Percentiles rank a stretch among this genome's conserved stretches.
phyloP scores from a whole-genome alignment of 2,888 invertebrate species.

The Pseudococcus longispinus region DNA sequence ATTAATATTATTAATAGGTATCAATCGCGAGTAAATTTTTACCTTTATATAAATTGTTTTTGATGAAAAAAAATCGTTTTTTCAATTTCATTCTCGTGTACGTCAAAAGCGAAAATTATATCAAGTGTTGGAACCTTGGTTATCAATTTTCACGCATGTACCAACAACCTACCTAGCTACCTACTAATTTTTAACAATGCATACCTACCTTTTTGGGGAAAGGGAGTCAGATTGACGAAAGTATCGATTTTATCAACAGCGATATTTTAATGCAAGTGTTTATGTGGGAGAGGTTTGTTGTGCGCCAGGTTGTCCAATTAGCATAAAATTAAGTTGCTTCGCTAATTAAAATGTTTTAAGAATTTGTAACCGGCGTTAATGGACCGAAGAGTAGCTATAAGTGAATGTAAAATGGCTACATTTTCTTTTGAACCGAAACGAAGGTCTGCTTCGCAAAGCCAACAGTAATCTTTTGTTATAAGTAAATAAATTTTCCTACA shows the following conservation, averaged over 20 bases:
- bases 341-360: background rate
- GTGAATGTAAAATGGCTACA: background rate
- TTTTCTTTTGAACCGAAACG: background rate
- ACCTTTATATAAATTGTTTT: constrained; percentile 32
- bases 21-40: constrained; percentile 45
- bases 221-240: background rate
- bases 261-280: background rate
- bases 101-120: constrained; percentile 6
- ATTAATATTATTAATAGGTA: constrained; percentile 44
- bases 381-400: background rate
- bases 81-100: constrained; percentile 10
- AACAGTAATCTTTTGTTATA: background rate
- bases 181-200: background rate
- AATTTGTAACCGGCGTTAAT: background rate
- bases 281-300: background rate
- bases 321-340: background rate
- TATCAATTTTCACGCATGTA: background rate
- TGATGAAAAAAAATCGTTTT: constrained; percentile 23
- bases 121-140: background rate
- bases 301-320: background rate
- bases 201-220: background rate
- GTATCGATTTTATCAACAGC: background rate
- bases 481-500: background rate
- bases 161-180: background rate
- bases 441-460: background rate